Percentiles rank a stretch among this genome's conserved stretches.
phyloP scores from a whole-genome alignment of 1,140 invertebrate genomes.

The Cheumatopsyche charites region DNA sequence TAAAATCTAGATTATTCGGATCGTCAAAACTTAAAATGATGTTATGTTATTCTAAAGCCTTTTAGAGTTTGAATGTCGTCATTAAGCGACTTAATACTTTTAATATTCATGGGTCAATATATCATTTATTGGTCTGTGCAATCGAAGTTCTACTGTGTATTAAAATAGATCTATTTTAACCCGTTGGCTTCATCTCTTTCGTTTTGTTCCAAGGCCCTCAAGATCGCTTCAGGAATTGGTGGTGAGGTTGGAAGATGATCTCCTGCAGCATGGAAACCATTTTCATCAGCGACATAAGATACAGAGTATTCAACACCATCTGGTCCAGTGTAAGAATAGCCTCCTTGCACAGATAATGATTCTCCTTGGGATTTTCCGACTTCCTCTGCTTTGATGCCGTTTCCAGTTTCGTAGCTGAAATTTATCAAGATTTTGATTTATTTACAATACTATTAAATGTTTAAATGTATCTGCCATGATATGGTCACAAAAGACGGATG shows the following conservation, averaged over 20 bases:
- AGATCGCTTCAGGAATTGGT: constrained; percentile 72
- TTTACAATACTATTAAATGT: too few species aligned
- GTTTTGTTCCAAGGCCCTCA: constrained; percentile 57
- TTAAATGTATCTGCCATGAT: too few species aligned
- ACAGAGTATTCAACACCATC: constrained; percentile 63
- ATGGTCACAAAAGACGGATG: too few species aligned
- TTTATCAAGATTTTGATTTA: too few species aligned
- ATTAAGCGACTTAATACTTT: too few species aligned
- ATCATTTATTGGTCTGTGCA: too few species aligned
- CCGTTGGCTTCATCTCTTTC: constrained; percentile 31
- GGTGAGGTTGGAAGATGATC: constrained; percentile 68
- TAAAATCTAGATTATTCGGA: background rate
- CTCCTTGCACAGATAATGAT: constrained; percentile 74
- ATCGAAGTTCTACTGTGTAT: background rate
- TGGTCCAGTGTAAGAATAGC: constrained; percentile 72
- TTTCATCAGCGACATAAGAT: constrained; percentile 69
- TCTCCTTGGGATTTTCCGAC: constrained; percentile 66
- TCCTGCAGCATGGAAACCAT: constrained; percentile 65
- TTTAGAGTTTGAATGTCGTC: too few species aligned
- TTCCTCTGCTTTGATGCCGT: constrained; percentile 69
- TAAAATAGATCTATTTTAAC: background rate
- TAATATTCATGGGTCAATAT: too few species aligned
- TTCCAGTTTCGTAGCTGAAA: constrained; percentile 67
- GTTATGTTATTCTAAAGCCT: too few species aligned
- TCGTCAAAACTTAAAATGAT: too few species aligned